Percentiles rank a stretch among this genome's conserved stretches.
Evolutionary conservation across 2,888 invertebrate species (phyloP).

Genomic region (Lepeophtheirus nordmannii): DNA sequence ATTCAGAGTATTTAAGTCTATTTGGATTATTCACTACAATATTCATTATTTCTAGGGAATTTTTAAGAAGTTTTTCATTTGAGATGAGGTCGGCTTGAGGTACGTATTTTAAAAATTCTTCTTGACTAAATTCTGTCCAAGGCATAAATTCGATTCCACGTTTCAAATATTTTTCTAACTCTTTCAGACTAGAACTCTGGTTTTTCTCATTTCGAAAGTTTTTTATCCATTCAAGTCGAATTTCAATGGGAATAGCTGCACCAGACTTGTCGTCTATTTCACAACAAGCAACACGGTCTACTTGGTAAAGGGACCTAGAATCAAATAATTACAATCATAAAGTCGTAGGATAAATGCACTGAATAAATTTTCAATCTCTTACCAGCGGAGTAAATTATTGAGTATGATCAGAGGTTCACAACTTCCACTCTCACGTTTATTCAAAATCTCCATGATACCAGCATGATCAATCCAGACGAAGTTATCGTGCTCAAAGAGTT

Average conservation of each 20-base stretch:
- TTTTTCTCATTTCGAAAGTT: constrained; percentile 6
- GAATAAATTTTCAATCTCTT: neutral
- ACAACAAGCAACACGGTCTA: neutral
- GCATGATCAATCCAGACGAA: constrained; percentile 23
- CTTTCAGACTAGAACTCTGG: neutral
- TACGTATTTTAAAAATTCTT: constrained; percentile 13
- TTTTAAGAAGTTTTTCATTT: neutral
- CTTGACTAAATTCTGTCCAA: constrained; percentile 21
- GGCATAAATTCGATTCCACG: constrained; percentile 11
- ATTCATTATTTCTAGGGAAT: constrained; percentile 5
- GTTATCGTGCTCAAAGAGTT: constrained; percentile 22
- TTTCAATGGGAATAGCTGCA: constrained; percentile 8
- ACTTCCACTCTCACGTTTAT: neutral
- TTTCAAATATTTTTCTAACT: constrained; percentile 17
- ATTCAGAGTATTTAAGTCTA: constrained; percentile 6
- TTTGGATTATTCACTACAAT: constrained; percentile 22
- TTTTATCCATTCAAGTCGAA: constrained; percentile 11
- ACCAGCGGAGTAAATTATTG: constrained; percentile 24
- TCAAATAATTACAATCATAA: neutral
- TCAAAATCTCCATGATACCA: constrained; percentile 11
- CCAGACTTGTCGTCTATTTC: constrained; percentile 10
- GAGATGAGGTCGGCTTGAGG: neutral
- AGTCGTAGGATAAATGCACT: neutral
- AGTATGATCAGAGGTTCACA: constrained; percentile 18
- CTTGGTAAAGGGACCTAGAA: constrained; percentile 13